Base-by-base conservation (phyloP, 2,888 invertebrate species). In the Eilema caniola region DNA sequence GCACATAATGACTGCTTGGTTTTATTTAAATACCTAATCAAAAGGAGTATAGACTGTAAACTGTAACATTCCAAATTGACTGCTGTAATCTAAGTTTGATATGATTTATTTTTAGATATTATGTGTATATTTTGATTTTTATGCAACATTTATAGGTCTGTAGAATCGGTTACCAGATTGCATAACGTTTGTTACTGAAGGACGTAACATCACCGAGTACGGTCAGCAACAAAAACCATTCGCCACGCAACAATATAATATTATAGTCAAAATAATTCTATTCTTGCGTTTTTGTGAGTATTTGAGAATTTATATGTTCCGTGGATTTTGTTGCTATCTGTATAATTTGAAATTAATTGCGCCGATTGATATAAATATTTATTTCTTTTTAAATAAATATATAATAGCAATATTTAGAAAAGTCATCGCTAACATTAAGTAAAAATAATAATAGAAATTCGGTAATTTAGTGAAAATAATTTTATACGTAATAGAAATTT, bases 21-120 rank as follows among this genome's bases (percentile, higher is more conserved):
- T n/a, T n/a, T n/a, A n/a, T n/a, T n/a, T n/a, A n/a, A n/a, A n/a
- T n/a, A 28, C 28, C 5, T 28, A 28, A 28, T 5, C 28, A 28
- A 28, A 28, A 2, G 28, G 28, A 28, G 28, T 28, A 28, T 28
- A 63, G 62, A 66, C 24, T 66, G 69, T 47, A 65, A 66, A 74
- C 66, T 67, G 61, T 64, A 69, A 77, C 82, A 81, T 79, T 79
- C 76, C 76, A 69, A 70, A 62, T 57, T 23, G 73, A 79, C 77
- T 68, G 67, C 67, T 68, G 62, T 62, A 11, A 37, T 68, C 62
- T 68, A 62, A 68, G 59, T 16, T 4, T 73, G 61, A 69, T 28
- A 62, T 16, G 16, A 11, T 53, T 16, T 12, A 41, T 62, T 61
- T 71, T 65, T 78, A 82, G 72, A 76, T 72, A 80, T 59, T 66